A percentile compares a stretch with the other conserved stretches of the same genome.
Evolutionary conservation across 2,797 vertebrate genomes (phyloP).

Genomic region (Syngnathus acus): DNA sequence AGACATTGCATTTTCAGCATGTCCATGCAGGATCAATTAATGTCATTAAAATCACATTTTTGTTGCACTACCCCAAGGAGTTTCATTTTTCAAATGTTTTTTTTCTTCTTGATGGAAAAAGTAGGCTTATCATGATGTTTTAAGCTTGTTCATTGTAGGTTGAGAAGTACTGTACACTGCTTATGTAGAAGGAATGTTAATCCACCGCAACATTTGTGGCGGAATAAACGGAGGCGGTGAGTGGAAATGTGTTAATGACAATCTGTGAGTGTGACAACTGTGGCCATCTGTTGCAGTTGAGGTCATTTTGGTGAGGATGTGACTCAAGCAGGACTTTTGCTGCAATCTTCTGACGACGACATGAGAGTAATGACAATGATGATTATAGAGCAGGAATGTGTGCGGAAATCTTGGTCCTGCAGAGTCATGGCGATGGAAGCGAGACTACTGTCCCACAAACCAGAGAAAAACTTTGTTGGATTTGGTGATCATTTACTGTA

Average conservation of each 20-base stretch:
- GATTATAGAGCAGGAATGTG: conserved; percentile 1
- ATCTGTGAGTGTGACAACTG: conserved; percentile 32
- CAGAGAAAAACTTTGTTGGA: background rate
- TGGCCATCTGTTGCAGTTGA: conserved; percentile 7
- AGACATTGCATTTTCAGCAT: background rate
- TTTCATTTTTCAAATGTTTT: background rate
- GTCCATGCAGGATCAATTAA: background rate
- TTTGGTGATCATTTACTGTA: background rate
- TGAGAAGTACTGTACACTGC: background rate
- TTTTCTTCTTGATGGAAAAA: background rate
- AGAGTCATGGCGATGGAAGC: background rate
- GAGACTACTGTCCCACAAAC: background rate
- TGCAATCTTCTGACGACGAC: conserved; percentile 22
- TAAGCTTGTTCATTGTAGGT: background rate
- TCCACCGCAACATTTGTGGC: conserved; percentile 17
- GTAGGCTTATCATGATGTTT: background rate
- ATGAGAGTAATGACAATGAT: conserved; percentile 19
- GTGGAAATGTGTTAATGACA: conserved; percentile 40
- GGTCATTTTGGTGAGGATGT: conserved; percentile 31
- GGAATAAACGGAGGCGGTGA: conserved; percentile 48
- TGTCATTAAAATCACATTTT: background rate
- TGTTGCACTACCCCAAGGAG: no score
- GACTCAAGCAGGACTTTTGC: conserved; percentile 15
- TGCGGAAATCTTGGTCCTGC: background rate
- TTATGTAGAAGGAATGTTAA: conserved; percentile 7